Conservation (phyloP, 2,113 vertebrate genomes). For the Benitochromis conjunctus region DNA sequence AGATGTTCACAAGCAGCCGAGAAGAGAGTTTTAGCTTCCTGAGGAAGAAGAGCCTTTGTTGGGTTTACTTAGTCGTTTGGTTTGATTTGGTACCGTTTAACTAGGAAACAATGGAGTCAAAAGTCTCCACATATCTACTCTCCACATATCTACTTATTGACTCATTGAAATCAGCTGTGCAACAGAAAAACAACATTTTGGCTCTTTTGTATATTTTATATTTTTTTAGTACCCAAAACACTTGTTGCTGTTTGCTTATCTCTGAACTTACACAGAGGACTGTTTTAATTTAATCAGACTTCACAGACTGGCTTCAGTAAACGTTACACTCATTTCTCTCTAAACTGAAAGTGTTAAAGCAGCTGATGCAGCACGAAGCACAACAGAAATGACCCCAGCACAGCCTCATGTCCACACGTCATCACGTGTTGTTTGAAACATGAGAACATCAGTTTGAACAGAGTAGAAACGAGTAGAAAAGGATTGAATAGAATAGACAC, state of each 20-base stretch:
- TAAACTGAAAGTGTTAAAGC: not conserved
- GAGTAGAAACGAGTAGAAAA: fast-evolving
- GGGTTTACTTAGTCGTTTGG: fast-evolving
- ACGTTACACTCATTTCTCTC: fast-evolving
- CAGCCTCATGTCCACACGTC: not conserved
- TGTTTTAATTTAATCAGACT: not conserved
- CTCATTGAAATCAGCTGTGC: fast-evolving
- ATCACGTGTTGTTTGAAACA: not conserved
- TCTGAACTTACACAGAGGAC: not conserved
- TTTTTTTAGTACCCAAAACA: not conserved
- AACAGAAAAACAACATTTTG: not conserved
- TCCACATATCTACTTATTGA: too few species aligned
- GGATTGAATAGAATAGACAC: not conserved
- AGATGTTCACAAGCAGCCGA: fast-evolving
- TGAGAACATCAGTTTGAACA: not conserved
- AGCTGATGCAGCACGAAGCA: not conserved
- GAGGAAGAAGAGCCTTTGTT: fast-evolving
- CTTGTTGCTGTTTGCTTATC: not conserved
- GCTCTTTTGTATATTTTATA: fast-evolving
- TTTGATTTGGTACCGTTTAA: fast-evolving
- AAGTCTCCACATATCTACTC: not conserved
- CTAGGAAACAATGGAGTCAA: not conserved
- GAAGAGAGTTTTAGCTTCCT: not conserved
- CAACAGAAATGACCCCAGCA: not conserved
- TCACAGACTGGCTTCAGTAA: not conserved